These are phyloP conservation scores for Nomada ferruginata DNA, from an alignment of 2,888 invertebrate genomes.

Conservation along the genomic window DNA sequence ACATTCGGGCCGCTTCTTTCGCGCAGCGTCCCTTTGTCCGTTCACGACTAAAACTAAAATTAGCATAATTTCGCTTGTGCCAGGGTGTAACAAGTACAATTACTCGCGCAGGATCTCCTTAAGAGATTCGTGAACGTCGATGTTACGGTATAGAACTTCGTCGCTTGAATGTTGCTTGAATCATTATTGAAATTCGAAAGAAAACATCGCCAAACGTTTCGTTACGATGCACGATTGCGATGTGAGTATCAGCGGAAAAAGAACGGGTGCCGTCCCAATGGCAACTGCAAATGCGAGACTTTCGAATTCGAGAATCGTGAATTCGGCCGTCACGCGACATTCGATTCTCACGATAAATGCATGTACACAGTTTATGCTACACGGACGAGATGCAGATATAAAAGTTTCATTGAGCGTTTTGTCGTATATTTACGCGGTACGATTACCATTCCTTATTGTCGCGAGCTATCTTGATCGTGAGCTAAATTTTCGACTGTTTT, in stretches of 20 bases:
- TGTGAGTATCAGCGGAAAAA: not conserved
- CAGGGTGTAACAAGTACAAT: slow-evolving; percentile 50
- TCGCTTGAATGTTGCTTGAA: too few species aligned
- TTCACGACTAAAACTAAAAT: slow-evolving; percentile 56
- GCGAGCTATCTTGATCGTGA: not conserved
- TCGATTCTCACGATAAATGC: slow-evolving; percentile 12
- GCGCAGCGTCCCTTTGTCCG: slow-evolving; percentile 19
- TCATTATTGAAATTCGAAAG: not conserved
- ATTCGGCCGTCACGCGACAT: not conserved
- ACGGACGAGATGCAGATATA: slow-evolving; percentile 2
- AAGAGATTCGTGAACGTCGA: slow-evolving; percentile 38
- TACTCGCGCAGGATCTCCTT: not conserved
- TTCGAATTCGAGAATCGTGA: not conserved
- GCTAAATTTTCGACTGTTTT: not conserved
- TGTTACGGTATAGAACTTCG: not conserved
- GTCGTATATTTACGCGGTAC: not conserved
- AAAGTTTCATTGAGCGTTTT: too few species aligned
- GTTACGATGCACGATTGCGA: slow-evolving; percentile 2
- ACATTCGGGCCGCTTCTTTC: slow-evolving; percentile 3
- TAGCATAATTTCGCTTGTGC: slow-evolving; percentile 59
- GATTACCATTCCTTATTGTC: not conserved
- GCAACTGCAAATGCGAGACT: too few species aligned
- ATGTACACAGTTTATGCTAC: not conserved
- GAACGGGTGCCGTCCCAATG: not conserved
- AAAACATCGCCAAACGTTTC: not conserved